A percentile compares a stretch with the other conserved stretches of the same genome.
These are phyloP conservation scores for Leptinotarsa lineolata DNA, from an alignment of 1,140 invertebrate species.

Conservation along the genomic window DNA sequence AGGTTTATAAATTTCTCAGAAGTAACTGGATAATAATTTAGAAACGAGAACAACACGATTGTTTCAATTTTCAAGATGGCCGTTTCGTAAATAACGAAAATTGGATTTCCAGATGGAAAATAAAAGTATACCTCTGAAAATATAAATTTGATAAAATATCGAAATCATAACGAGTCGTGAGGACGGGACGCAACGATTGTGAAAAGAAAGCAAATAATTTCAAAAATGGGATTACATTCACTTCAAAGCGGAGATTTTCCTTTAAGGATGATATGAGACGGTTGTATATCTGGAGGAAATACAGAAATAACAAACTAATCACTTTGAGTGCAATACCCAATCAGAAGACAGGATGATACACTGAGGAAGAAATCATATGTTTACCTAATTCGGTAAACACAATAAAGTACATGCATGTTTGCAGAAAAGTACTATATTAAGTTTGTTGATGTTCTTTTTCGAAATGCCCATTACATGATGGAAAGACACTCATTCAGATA, in stretches of 20 bases:
- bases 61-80: slow-evolving; percentile 5
- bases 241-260: not conserved
- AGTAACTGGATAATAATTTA: not conserved
- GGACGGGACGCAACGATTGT: not conserved
- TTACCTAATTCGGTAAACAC: no score
- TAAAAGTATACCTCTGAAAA: slow-evolving; percentile 4
- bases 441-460: no score
- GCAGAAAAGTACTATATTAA: no score
- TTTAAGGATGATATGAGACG: not conserved
- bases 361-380: no score
- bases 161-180: not conserved
- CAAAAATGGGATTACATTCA: not conserved
- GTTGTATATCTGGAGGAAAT: not conserved
- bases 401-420: no score
- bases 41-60: not conserved
- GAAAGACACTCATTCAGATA: no score
- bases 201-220: not conserved
- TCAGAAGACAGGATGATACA: not conserved
- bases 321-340: not conserved
- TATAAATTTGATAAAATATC: slow-evolving; percentile 6
- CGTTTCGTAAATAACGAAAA: not conserved
- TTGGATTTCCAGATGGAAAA: not conserved
- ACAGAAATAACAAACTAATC: not conserved
- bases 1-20: not conserved
- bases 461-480: no score